Evolutionary conservation across 1,140 invertebrate genomes (phyloP).

Genomic region (Halesus radiatus): DNA sequence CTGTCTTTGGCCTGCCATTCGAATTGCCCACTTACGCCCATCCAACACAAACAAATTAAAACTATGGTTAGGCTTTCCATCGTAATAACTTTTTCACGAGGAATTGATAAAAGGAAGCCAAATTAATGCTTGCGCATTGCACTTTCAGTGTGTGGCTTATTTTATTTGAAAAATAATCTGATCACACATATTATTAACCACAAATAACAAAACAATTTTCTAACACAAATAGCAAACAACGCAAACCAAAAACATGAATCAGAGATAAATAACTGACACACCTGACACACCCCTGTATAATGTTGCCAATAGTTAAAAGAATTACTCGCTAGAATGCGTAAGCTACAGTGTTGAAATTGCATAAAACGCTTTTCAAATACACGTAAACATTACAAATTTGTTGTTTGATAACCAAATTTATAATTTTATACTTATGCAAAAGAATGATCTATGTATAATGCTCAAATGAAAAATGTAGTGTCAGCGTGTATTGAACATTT

Average conservation of each 20-base stretch:
- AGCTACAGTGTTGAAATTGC: no score
- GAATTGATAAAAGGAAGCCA: background rate
- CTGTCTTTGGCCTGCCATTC: conserved; percentile 90
- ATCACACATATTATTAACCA: background rate
- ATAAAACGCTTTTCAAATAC: no score
- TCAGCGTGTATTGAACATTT: no score
- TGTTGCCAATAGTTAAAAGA: background rate
- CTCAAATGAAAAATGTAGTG: no score
- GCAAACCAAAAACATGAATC: conserved; percentile 11
- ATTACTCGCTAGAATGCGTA: no score
- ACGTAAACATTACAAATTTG: no score
- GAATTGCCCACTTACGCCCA: conserved; percentile 86
- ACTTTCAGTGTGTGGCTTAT: background rate
- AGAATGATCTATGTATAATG: no score
- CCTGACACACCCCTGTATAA: conserved; percentile 27
- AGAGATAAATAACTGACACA: conserved; percentile 17
- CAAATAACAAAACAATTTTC: background rate
- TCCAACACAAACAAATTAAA: conserved; percentile 43
- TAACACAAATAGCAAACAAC: conserved; percentile 3
- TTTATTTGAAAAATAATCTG: background rate
- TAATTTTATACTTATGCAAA: no score
- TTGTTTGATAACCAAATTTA: no score
- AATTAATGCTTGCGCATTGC: conserved; percentile 5
- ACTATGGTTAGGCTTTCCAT: conserved; percentile 20
- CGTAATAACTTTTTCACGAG: background rate